Evolutionary conservation across 2,888 invertebrate genomes (phyloP).

Genomic region (Hartigia nigra): DNA sequence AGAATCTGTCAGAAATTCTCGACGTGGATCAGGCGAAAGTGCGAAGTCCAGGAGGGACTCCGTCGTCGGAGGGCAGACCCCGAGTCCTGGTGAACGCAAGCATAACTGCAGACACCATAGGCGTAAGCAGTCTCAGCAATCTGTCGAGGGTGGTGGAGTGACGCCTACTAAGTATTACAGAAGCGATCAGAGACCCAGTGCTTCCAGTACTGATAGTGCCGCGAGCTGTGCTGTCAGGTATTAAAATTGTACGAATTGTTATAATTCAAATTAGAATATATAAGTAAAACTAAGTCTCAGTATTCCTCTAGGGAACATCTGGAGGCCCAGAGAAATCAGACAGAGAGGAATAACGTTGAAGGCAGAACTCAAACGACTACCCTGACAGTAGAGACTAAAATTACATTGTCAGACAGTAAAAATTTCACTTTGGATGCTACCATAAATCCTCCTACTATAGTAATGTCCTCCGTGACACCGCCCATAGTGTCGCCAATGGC

Average conservation of each 20-base stretch:
- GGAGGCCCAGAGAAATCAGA: slow-evolving; percentile 49
- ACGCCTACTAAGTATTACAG: slow-evolving; percentile 68
- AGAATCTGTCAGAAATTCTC: slow-evolving; percentile 69
- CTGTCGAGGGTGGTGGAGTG: slow-evolving; percentile 49
- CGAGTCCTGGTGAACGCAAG: slow-evolving; percentile 53
- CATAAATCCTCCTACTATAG: slow-evolving; percentile 77
- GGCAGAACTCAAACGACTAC: slow-evolving; percentile 69
- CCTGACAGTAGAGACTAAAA: slow-evolving; percentile 29
- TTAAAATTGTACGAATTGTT: not conserved
- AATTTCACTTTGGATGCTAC: slow-evolving; percentile 48
- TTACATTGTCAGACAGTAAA: slow-evolving; percentile 32
- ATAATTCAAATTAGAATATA: not conserved
- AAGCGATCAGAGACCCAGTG: slow-evolving; percentile 77
- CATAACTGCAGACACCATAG: slow-evolving; percentile 61
- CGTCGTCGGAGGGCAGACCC: slow-evolving; percentile 48
- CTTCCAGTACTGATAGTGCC: slow-evolving; percentile 73
- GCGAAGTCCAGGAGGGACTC: slow-evolving; percentile 80
- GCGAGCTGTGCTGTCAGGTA: slow-evolving; percentile 59
- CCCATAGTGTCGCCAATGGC: slow-evolving; percentile 83
- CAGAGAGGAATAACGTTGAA: slow-evolving; percentile 47
- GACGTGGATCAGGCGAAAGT: slow-evolving; percentile 78
- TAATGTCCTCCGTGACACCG: slow-evolving; percentile 85
- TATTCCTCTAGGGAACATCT: slow-evolving; percentile 53
- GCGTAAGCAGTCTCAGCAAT: slow-evolving; percentile 62
- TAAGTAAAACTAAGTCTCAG: slow-evolving; percentile 1